Percentiles rank a stretch among this genome's conserved stretches.
These are phyloP conservation scores for Emys orbicularis DNA, from an alignment of 2,797 vertebrate species.

Conservation along the genomic window DNA sequence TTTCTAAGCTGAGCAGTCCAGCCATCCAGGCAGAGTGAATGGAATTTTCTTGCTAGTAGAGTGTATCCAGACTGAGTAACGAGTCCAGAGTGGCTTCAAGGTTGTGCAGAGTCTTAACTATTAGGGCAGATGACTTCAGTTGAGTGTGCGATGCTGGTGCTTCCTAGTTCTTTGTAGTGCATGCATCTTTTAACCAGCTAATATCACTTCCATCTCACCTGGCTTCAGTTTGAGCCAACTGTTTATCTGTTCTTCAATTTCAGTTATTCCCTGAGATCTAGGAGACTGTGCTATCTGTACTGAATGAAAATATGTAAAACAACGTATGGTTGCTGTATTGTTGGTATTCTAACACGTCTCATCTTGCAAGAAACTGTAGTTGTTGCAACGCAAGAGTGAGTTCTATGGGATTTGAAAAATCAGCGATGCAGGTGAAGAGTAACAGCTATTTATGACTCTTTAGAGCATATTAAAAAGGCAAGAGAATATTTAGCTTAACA, in stretches of 20 bases:
- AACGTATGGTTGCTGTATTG: not conserved
- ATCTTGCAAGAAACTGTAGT: not conserved
- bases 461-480: not conserved
- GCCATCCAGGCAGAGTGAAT: rapidly evolving
- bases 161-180: not conserved
- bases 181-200: not conserved
- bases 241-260: not conserved
- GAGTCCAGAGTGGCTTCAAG: not conserved
- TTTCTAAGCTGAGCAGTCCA: too few species aligned
- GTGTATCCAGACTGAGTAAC: not conserved
- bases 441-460: not conserved
- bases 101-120: not conserved
- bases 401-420: not conserved
- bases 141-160: not conserved
- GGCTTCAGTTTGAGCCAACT: not conserved
- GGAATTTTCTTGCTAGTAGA: rapidly evolving
- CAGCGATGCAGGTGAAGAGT: not conserved
- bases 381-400: not conserved
- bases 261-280: rapidly evolving
- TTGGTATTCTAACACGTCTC: not conserved
- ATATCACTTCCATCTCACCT: not conserved
- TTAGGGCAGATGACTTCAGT: rapidly evolving
- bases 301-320: not conserved
- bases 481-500: not conserved
- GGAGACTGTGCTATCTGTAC: not conserved